Percentiles rank a stretch among this genome's conserved stretches.
phyloP scores from a whole-genome alignment of 2,888 invertebrate genomes.

The Eugnorisma glareosa region DNA sequence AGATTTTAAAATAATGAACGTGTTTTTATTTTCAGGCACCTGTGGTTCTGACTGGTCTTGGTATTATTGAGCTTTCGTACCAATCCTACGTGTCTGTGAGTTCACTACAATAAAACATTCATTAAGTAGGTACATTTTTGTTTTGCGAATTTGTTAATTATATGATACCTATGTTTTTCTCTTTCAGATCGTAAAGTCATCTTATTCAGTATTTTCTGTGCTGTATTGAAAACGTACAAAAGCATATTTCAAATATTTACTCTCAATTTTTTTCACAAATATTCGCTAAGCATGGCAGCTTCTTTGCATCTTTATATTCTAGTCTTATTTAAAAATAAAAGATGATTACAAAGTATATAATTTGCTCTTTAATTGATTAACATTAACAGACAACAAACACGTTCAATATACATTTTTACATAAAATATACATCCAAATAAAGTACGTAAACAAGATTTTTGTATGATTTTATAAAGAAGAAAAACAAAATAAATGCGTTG shows the following conservation, averaged over 20 bases:
- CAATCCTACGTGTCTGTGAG: slow-evolving; percentile 73
- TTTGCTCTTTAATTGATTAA: slow-evolving; percentile 54
- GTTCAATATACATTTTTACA: slow-evolving; percentile 43
- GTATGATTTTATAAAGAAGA: slow-evolving; percentile 37
- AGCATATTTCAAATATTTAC: neutral
- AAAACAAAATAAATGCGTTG: slow-evolving; percentile 55
- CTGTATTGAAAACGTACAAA: slow-evolving; percentile 38
- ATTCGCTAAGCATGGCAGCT: neutral
- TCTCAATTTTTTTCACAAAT: neutral
- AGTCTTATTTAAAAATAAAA: slow-evolving; percentile 36
- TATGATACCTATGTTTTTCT: neutral
- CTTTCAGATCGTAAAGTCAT: slow-evolving; percentile 67
- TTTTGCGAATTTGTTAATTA: neutral
- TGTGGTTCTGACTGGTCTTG: slow-evolving; percentile 67
- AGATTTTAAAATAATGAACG: neutral
- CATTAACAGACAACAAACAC: slow-evolving; percentile 62
- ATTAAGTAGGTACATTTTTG: neutral
- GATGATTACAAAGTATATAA: slow-evolving; percentile 43
- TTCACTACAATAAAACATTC: slow-evolving; percentile 8
- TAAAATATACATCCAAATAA: slow-evolving; percentile 47
- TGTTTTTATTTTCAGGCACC: slow-evolving; percentile 64
- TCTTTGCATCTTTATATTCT: neutral
- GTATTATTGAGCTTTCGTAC: slow-evolving; percentile 71
- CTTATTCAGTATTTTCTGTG: slow-evolving; percentile 65
- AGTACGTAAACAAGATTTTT: slow-evolving; percentile 22